Percentiles rank a stretch among this genome's conserved stretches.
Conservation (phyloP, 2,113 vertebrate genomes). For the Acanthisitta chloris region DNA sequence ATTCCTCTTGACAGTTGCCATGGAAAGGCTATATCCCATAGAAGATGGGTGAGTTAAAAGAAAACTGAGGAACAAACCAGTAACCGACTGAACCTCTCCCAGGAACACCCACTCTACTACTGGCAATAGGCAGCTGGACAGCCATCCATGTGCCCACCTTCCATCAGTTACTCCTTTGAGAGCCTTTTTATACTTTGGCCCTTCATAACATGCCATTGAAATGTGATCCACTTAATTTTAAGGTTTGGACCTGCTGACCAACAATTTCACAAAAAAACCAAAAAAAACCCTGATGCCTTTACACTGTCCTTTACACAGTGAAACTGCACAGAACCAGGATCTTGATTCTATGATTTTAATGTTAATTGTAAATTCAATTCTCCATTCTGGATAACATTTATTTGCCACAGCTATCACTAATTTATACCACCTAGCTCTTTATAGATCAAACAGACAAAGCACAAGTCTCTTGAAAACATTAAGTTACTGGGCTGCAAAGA, state of each 20-base stretch:
- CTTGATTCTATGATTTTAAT: neutral
- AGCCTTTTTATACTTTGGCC: neutral
- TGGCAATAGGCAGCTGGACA: neutral
- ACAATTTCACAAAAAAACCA: neutral
- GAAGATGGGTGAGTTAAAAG: neutral
- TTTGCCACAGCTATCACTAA: neutral
- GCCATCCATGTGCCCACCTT: neutral
- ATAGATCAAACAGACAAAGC: neutral
- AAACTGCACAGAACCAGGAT: neutral
- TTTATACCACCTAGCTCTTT: neutral
- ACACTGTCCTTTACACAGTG: neutral
- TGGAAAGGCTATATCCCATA: neutral
- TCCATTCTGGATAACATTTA: neutral
- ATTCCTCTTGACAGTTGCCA: neutral
- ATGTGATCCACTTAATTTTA: neutral
- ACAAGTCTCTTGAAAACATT: neutral
- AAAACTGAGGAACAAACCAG: neutral
- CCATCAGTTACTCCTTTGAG: neutral
- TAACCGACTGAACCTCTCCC: neutral
- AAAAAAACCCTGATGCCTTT: neutral
- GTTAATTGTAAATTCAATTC: neutral
- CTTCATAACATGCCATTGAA: neutral
- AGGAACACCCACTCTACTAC: neutral
- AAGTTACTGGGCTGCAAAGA: neutral
- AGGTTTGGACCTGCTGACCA: neutral